phyloP scores from a whole-genome alignment of 2,113 vertebrate genomes.

The Chlamydotis undulata region DNA sequence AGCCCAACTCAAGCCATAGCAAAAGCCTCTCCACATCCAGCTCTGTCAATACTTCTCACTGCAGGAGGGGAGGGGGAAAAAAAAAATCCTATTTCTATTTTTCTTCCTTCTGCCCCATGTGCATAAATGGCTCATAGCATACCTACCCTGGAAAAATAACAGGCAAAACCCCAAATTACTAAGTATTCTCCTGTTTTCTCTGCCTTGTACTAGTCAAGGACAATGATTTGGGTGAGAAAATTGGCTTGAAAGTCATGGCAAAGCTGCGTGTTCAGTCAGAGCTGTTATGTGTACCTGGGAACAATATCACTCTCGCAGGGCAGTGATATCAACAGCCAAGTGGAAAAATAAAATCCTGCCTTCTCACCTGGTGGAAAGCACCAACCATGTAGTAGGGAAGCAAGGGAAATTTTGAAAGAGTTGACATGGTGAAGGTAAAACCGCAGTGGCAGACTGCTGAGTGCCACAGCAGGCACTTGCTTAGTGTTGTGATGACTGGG shows the following conservation, averaged over 20 bases:
- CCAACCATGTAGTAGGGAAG: background rate
- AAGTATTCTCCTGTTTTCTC: background rate
- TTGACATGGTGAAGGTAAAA: background rate
- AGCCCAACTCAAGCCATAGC: background rate
- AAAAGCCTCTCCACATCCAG: background rate
- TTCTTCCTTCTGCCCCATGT: background rate
- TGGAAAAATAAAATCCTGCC: background rate
- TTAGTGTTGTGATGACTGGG: background rate
- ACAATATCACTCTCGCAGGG: background rate
- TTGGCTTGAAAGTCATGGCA: background rate
- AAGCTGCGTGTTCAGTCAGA: background rate
- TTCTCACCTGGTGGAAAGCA: background rate
- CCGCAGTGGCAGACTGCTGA: background rate
- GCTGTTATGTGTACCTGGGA: background rate
- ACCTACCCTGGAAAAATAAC: background rate
- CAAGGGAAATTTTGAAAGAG: background rate
- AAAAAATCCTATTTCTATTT: background rate
- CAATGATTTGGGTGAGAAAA: background rate
- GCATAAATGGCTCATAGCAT: background rate
- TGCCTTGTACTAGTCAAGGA: background rate
- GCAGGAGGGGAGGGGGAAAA: background rate
- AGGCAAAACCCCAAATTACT: background rate
- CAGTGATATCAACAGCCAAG: background rate
- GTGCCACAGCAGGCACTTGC: background rate
- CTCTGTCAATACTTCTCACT: background rate